Conservation (phyloP, 1,140 invertebrate species). For the Drosophila guanche region DNA sequence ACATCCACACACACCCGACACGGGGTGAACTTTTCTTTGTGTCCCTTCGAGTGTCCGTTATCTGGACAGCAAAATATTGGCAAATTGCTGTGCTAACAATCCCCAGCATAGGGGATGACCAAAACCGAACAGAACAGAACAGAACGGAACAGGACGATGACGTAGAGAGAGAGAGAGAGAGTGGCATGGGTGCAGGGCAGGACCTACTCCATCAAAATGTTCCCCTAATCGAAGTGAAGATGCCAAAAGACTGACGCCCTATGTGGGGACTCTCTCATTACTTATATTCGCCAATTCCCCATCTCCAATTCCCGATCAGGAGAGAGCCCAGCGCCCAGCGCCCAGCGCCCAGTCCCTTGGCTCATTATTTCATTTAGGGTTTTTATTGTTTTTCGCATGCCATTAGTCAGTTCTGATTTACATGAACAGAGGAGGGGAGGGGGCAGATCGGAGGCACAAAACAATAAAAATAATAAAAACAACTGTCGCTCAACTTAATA, state of each 20-base stretch:
- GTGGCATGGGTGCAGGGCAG: not conserved
- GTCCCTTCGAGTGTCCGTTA: constrained; percentile 30
- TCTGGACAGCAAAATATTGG: constrained; percentile 54
- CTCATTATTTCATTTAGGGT: constrained; percentile 79
- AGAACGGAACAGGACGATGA: too few species aligned
- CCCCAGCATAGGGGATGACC: constrained; percentile 8
- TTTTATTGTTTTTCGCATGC: constrained; percentile 82
- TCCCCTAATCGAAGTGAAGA: too few species aligned
- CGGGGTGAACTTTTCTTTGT: constrained; percentile 29
- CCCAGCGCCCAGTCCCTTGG: constrained; percentile 38
- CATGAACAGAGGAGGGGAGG: constrained; percentile 30
- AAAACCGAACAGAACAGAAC: not conserved
- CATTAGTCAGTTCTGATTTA: constrained; percentile 81
- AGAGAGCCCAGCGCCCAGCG: constrained; percentile 2
- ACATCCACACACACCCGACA: constrained; percentile 1
- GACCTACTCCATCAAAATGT: constrained; percentile 18
- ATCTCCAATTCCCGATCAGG: constrained; percentile 4
- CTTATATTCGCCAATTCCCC: not conserved
- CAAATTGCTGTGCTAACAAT: constrained; percentile 54
- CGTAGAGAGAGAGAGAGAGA: too few species aligned
- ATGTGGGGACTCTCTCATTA: not conserved
- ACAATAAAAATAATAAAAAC: constrained; percentile 81
- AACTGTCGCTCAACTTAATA: constrained; percentile 80
- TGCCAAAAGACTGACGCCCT: too few species aligned
- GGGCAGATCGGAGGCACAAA: not conserved